phyloP scores from a whole-genome alignment of 30 jellyfish, hydroid and myxozoan species.

The Rhopilema esculentum region DNA sequence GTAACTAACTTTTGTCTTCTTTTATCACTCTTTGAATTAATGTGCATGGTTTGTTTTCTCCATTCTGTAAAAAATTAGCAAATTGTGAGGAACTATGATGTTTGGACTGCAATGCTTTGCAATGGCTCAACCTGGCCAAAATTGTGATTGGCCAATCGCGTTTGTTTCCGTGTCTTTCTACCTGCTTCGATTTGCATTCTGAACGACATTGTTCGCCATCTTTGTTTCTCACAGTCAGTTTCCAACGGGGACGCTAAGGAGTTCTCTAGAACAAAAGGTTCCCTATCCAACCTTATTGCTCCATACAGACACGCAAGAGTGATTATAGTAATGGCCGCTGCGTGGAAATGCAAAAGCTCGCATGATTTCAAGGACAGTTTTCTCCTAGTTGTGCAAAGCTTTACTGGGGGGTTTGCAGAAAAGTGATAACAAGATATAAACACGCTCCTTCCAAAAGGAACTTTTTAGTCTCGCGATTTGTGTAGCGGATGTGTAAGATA shows the following conservation, averaged over 20 bases:
- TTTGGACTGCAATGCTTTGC: too few species aligned
- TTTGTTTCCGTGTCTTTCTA: slow-evolving; percentile 1
- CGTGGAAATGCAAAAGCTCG: slow-evolving; percentile 28
- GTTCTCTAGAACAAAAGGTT: slow-evolving; percentile 41
- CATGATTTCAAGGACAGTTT: slow-evolving; percentile 37
- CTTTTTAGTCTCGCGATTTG: slow-evolving; percentile 62
- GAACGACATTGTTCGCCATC: slow-evolving; percentile 47
- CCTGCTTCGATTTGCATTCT: slow-evolving; percentile 34
- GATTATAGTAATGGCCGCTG: slow-evolving; percentile 62
- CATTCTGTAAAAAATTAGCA: too few species aligned
- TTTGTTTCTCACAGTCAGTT: slow-evolving; percentile 27
- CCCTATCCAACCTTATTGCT: too few species aligned
- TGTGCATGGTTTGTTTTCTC: too few species aligned
- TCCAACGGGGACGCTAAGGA: slow-evolving; percentile 44
- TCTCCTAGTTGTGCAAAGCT: slow-evolving; percentile 66
- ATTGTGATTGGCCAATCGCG: too few species aligned
- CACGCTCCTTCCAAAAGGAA: slow-evolving; percentile 28
- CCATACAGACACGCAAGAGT: slow-evolving; percentile 30
- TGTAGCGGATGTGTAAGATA: slow-evolving; percentile 55
- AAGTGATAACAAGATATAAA: slow-evolving; percentile 34
- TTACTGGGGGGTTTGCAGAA: slow-evolving; percentile 52
- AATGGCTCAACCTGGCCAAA: too few species aligned
- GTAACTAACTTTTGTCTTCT: too few species aligned
- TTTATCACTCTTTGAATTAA: too few species aligned
- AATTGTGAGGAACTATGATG: too few species aligned